Evolutionary conservation across 2,797 vertebrate species (phyloP), one percentile per base, ranked within the genome.

Genomic region (Gadopsis marmoratus): DNA sequence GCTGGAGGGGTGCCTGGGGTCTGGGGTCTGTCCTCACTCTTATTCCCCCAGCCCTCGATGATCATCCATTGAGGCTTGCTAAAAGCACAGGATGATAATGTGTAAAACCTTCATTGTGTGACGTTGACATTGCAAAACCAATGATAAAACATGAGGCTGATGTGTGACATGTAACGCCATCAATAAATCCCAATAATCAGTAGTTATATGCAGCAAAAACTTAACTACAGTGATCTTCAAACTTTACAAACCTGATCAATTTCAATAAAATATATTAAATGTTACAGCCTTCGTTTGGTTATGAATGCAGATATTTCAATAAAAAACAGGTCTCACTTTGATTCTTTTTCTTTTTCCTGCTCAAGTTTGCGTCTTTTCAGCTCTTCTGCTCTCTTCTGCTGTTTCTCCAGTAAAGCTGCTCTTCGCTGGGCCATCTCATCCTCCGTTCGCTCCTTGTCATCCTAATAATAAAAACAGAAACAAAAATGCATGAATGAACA

Each of bases 391-490:
- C 97, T 94, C 76, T 96, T 97, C 89, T 97, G 97, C 80, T 98
- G 97, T 71, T 97, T 97, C 82, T 97, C 96, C 56, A 98, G 86
- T 79, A 98, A 78, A 43, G 94, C 96, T 26, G 97, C 97, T 84
- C 92, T 94, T 82, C 95, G 95, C 79, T 96, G 96, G 3, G 97
- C 97, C 97, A 98, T 98, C 86, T 97, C 97, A 10, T 96, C 96
- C 66, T 97, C 97, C 0, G 96, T 91, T 39, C 95, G 95, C 63
- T 93, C 95, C 67, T 95, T 95, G 11, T 95, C 96, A 92, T 98
- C 92, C 88, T 91, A 68, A 41, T 23, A 48, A 79, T 12, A 39
- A 71, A 67, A 5, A 79, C 19, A 66, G 1, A 77, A 54, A 48
- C 12, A 21, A 39, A 71, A 29, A 33, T 12, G 0, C 9, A 54